Evolutionary conservation across 1,140 invertebrate genomes (phyloP).

Genomic region (Anoplolepis gracilipes): DNA sequence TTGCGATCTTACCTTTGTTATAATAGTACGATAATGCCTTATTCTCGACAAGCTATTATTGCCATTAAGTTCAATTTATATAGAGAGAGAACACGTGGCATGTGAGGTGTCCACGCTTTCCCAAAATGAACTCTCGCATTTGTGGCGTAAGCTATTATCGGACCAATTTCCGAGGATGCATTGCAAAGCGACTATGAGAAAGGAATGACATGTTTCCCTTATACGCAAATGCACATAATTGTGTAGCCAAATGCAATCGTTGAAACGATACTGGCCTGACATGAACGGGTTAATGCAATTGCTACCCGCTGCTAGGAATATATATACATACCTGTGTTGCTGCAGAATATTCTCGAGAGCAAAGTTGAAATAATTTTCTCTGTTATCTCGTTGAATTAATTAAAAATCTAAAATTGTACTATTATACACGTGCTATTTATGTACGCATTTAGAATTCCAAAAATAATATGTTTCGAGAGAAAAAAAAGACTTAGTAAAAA

Average conservation of each 20-base stretch:
- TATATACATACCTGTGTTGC: background rate
- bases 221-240: background rate
- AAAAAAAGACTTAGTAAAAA: too few relatives aligned
- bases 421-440: background rate
- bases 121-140: constrained; percentile 63
- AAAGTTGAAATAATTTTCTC: background rate
- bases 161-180: background rate
- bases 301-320: background rate
- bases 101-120: constrained; percentile 19
- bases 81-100: background rate
- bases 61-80: background rate
- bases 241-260: background rate
- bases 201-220: constrained; percentile 1
- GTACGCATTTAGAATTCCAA: background rate
- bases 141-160: constrained; percentile 60
- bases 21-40: background rate
- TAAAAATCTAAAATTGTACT: background rate
- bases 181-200: background rate
- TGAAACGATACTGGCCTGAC: background rate
- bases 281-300: constrained; percentile 15
- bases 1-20: background rate
- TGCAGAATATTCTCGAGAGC: background rate
- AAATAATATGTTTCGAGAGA: too few relatives aligned
- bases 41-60: constrained; percentile 13
- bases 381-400: background rate